Evolutionary conservation across 1,140 invertebrate species (phyloP).

Genomic region (Zaprionus ghesquierei): DNA sequence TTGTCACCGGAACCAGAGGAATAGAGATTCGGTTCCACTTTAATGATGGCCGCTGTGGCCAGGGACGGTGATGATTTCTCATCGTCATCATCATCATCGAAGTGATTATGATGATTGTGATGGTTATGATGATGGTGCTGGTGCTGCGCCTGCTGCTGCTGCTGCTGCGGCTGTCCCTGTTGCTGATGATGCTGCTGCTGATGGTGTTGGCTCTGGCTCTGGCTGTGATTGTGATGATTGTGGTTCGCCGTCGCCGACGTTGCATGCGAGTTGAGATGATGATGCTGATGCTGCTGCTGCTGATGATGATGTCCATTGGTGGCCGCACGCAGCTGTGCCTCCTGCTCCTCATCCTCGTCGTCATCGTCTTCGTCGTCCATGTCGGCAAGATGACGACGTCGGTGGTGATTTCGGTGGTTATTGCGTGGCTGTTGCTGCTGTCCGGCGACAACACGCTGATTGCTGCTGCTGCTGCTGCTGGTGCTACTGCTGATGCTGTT

Average conservation of each 20-base stretch:
- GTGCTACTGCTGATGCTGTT: constrained; percentile 32
- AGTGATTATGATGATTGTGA: constrained; percentile 70
- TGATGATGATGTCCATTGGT: constrained; percentile 43
- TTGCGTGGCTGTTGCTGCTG: constrained; percentile 54
- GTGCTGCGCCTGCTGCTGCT: constrained; percentile 8
- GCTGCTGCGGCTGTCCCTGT: constrained; percentile 2
- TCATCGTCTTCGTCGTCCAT: constrained; percentile 79
- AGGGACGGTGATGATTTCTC: constrained; percentile 82
- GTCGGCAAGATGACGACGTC: constrained; percentile 76
- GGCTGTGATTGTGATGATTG: constrained; percentile 19
- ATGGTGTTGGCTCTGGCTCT: too few relatives aligned
- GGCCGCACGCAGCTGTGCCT: constrained; percentile 19
- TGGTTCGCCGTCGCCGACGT: constrained; percentile 4
- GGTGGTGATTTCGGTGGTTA: constrained; percentile 82
- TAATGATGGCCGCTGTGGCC: constrained; percentile 79
- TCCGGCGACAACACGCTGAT: constrained; percentile 34
- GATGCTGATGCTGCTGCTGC: constrained; percentile 28
- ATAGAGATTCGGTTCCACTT: constrained; percentile 80
- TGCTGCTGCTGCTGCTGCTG: constrained; percentile 19
- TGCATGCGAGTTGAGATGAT: not conserved
- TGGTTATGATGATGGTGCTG: constrained; percentile 39
- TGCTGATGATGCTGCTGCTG: constrained; percentile 19
- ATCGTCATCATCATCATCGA: constrained; percentile 79
- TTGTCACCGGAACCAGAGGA: constrained; percentile 78
- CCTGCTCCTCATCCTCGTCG: constrained; percentile 55